These are phyloP conservation scores for Pygocentrus nattereri DNA, from an alignment of 2,797 vertebrate species.

Conservation along the genomic window DNA sequence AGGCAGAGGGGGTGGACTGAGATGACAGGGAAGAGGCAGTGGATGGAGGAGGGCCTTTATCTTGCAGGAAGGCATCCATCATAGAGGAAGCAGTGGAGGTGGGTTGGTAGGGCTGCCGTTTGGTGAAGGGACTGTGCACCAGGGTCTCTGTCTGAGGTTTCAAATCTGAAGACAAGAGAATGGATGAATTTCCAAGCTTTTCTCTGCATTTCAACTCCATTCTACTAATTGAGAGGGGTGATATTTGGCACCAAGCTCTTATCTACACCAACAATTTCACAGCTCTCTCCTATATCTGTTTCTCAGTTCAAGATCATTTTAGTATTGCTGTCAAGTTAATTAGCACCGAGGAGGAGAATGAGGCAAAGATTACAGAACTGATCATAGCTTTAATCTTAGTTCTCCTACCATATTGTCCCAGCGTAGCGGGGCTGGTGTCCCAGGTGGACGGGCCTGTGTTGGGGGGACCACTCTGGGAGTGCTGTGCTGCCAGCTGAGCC, in stretches of 20 bases:
- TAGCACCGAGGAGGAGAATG: background rate
- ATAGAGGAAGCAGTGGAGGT: slow-evolving; percentile 85
- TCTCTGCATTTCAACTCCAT: no score
- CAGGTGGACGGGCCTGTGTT: slow-evolving; percentile 83
- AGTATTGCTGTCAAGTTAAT: background rate
- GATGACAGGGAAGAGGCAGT: slow-evolving; percentile 74
- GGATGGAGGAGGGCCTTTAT: slow-evolving; percentile 84
- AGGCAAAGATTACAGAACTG: background rate
- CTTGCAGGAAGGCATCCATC: slow-evolving; percentile 96
- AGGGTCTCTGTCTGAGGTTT: slow-evolving; percentile 87
- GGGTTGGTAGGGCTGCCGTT: slow-evolving; percentile 91
- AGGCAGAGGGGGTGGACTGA: slow-evolving; percentile 77
- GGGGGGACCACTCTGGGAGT: slow-evolving; percentile 83
- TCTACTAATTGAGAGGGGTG: background rate
- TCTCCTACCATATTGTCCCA: slow-evolving; percentile 91
- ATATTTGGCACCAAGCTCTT: background rate
- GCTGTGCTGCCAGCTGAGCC: slow-evolving; percentile 95
- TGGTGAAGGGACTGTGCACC: slow-evolving; percentile 89
- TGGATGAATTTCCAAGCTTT: background rate
- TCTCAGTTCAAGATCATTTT: background rate
- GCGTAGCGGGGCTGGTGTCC: slow-evolving; percentile 86
- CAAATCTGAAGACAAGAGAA: slow-evolving; percentile 79
- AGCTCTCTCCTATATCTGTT: no score
- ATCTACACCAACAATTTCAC: no score
- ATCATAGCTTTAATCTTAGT: background rate